These are phyloP conservation scores for Ylistrum balloti DNA, from an alignment of 1,140 invertebrate species.

Conservation along the genomic window DNA sequence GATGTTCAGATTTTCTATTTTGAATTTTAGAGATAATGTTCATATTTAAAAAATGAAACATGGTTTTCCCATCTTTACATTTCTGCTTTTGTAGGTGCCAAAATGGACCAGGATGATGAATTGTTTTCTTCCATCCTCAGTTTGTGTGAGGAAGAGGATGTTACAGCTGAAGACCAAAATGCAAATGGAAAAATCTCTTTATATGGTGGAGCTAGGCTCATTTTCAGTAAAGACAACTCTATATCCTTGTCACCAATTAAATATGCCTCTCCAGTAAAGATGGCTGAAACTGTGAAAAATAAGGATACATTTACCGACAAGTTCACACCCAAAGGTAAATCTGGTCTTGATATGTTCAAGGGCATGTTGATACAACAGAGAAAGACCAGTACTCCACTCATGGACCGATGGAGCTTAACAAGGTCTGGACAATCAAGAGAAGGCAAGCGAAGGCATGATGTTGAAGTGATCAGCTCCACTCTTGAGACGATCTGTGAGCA, in stretches of 20 bases:
- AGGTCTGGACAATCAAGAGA: conserved; percentile 1
- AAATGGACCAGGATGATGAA: conserved; percentile 43
- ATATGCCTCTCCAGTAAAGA: conserved; percentile 32
- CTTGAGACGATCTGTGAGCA: neutral
- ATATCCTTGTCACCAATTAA: conserved; percentile 43
- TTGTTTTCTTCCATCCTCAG: conserved; percentile 52
- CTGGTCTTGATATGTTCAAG: neutral
- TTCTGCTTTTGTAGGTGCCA: neutral
- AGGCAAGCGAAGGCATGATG: conserved; percentile 36
- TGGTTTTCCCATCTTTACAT: too few species aligned
- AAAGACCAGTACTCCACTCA: neutral
- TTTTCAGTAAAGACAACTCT: neutral
- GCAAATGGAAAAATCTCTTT: too few species aligned
- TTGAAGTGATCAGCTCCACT: conserved; percentile 7
- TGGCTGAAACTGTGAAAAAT: neutral
- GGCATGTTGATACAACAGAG: neutral
- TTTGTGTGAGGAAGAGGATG: conserved; percentile 44
- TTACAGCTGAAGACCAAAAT: neutral
- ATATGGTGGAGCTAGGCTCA: neutral
- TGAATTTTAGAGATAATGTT: too few species aligned
- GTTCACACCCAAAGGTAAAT: neutral
- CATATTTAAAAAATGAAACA: too few species aligned
- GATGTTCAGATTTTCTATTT: too few species aligned
- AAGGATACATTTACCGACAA: neutral
- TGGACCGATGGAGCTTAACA: neutral